phyloP scores from a whole-genome alignment of 2,888 invertebrate genomes.

The Lasiommata megera region DNA sequence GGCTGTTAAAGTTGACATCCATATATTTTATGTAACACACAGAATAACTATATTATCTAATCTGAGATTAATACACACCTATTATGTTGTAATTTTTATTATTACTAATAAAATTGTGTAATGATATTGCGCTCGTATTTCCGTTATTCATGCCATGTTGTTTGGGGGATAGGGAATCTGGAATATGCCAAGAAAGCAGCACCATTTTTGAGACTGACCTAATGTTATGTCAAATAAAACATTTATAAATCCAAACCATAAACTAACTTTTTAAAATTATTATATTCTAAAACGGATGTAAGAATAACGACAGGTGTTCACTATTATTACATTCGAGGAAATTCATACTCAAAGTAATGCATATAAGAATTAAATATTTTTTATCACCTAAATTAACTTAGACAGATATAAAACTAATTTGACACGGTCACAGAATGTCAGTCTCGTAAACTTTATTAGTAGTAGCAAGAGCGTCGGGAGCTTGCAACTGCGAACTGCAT shows the following conservation, averaged over 20 bases:
- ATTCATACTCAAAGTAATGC: slow-evolving; percentile 1
- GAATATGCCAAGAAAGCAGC: slow-evolving; percentile 4
- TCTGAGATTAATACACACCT: slow-evolving; percentile 33
- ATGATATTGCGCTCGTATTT: slow-evolving; percentile 32
- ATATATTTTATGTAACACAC: neutral
- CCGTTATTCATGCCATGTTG: slow-evolving; percentile 39
- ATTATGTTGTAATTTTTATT: slow-evolving; percentile 34
- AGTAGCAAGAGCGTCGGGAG: slow-evolving; percentile 69
- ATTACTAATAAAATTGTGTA: slow-evolving; percentile 28
- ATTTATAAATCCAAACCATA: neutral
- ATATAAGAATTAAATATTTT: slow-evolving; percentile 10
- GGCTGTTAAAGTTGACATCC: neutral
- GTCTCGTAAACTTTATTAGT: slow-evolving; percentile 94
- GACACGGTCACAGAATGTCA: slow-evolving; percentile 91
- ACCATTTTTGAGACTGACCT: slow-evolving; percentile 11
- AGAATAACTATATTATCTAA: neutral
- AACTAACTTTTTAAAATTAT: neutral
- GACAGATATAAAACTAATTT: slow-evolving; percentile 50
- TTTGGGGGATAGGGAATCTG: slow-evolving; percentile 1
- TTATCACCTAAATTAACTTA: slow-evolving; percentile 35
- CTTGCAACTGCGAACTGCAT: slow-evolving; percentile 35
- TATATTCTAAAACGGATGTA: neutral
- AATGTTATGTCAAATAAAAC: neutral
- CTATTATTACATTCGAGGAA: neutral
- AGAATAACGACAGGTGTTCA: neutral